These are phyloP conservation scores for Andrena praecox DNA, from an alignment of 2,888 invertebrate genomes.

Conservation along the genomic window DNA sequence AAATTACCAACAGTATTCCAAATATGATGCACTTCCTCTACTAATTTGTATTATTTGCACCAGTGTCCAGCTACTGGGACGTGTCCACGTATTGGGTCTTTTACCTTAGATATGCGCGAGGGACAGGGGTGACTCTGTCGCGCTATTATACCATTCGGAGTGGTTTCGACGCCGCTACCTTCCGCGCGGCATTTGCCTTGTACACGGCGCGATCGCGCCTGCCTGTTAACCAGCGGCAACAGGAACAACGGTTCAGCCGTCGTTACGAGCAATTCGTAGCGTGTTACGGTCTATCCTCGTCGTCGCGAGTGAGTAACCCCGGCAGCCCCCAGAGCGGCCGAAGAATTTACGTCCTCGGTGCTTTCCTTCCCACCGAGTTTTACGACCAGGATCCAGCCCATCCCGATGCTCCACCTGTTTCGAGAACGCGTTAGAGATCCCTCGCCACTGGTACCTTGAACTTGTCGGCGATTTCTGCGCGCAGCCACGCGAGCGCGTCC, in stretches of 20 bases:
- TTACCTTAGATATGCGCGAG: background rate
- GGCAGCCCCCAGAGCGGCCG: constrained; percentile 4
- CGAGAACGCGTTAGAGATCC: background rate
- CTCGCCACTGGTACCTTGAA: background rate
- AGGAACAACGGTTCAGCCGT: constrained; percentile 31
- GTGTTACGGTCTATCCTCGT: constrained; percentile 32
- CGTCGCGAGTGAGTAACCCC: constrained; percentile 41
- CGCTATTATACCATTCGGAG: constrained; percentile 14
- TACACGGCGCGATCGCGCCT: constrained; percentile 21
- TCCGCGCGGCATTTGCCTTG: constrained; percentile 39
- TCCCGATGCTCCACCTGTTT: constrained; percentile 3
- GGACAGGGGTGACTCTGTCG: no score
- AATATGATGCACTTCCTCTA: no score
- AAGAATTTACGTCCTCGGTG: background rate
- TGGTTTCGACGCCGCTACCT: constrained; percentile 10
- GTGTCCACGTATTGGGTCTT: no score
- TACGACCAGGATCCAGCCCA: constrained; percentile 4
- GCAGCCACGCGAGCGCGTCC: background rate
- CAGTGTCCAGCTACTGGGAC: no score
- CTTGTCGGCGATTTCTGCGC: background rate
- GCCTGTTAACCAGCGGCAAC: constrained; percentile 30
- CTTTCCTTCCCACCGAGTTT: constrained; percentile 2
- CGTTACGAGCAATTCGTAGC: constrained; percentile 33
- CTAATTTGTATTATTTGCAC: no score
- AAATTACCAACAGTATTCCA: no score